Percentiles rank a stretch among this genome's conserved stretches.
phyloP scores from a whole-genome alignment of 2,113 vertebrate genomes.

The Podarcis muralis region DNA sequence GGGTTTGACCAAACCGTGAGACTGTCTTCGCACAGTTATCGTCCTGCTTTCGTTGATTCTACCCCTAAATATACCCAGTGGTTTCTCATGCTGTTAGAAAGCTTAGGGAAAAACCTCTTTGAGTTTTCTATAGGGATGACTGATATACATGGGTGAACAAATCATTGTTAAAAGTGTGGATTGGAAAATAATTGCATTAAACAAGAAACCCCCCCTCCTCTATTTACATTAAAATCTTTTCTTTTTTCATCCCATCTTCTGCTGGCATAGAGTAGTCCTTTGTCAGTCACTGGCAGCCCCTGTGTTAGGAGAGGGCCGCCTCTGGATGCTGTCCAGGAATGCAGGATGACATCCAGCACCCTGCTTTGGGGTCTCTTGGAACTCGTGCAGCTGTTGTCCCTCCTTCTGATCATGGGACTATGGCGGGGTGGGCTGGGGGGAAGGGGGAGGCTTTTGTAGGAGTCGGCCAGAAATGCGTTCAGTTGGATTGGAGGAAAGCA shows the following conservation, averaged over 20 bases:
- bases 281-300: neutral
- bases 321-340: neutral
- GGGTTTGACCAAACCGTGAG: neutral
- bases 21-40: neutral
- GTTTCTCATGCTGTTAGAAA: neutral
- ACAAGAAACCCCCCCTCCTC: neutral
- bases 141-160: neutral
- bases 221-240: neutral
- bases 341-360: neutral
- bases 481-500: neutral
- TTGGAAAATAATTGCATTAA: neutral
- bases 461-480: neutral
- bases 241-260: neutral
- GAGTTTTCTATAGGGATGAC: constrained; percentile 11
- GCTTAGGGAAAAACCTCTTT: neutral
- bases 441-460: neutral
- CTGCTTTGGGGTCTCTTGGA: neutral
- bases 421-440: neutral
- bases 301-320: neutral
- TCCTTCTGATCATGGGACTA: neutral
- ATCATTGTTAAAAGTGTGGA: neutral
- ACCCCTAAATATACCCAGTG: neutral
- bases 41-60: neutral
- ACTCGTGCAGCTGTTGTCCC: neutral
- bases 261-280: neutral